Base-by-base conservation (phyloP, 2,113 vertebrate species). In the Solea senegalensis region DNA sequence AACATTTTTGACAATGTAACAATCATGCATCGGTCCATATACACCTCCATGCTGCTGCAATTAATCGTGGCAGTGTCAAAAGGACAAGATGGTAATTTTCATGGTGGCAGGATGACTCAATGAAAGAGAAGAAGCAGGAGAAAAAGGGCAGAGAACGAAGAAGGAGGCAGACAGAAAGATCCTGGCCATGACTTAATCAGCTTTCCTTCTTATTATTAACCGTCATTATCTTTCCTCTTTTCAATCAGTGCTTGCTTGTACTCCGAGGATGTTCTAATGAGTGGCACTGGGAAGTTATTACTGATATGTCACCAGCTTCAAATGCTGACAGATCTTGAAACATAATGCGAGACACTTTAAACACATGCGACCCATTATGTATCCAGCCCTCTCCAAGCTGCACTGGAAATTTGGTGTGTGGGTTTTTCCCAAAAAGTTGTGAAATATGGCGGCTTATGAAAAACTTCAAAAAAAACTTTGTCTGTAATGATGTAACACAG, bases 201-300 rank as follows among this genome's bases (percentile, higher is more conserved):
- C 76, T 84, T 87, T 80, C 74, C 72, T 66, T 73, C 79, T 77
- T 55, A 77, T 86, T 90, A 93, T 90, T 90, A 89, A 89, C 81
- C 56, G 73, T 89, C 84, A 92, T 92, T 93, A 91, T 92, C 83
- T 65, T 66, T 51, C 84, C 78, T 89, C 89, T 87, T 88, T 90
- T 91, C 90, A 92, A 92, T 93, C 91, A 92, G 91, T 7, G 51
- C 44, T 72, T 74, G 84, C 84, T 92, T 92, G 91, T 92, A 84
- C 80, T 85, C 61, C 52, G 80, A 90, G 74, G 72, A 88, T 78
- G 82, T 82, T 88, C 61, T 86, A 83, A 90, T 81, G 76, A 86
- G 77, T 65, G 78, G 76, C 74, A 84, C 85, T 81, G 73, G 78
- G 77, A 72, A 80, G 81, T 82, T 80, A 87, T 90, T 87, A 91